Evolutionary conservation across 2,113 vertebrate genomes (phyloP).

Genomic region (Aptenodytes forsteri): DNA sequence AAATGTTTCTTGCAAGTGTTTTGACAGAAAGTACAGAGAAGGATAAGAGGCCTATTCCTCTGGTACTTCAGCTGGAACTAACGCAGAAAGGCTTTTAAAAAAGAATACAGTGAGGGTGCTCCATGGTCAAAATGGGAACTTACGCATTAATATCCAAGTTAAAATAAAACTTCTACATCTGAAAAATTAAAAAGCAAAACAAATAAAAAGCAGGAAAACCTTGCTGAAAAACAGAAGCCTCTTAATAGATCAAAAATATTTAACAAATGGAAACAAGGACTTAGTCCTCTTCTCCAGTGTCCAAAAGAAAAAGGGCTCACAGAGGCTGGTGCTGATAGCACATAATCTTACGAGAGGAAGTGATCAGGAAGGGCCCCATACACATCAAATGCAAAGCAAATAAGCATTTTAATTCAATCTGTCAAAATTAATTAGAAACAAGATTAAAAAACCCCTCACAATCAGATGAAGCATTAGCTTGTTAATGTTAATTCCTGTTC

Average conservation of each 20-base stretch:
- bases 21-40: slow-evolving; percentile 35
- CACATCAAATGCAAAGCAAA: background rate
- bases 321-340: background rate
- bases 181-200: background rate
- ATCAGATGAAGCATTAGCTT: slow-evolving; percentile 29
- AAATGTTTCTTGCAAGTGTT: slow-evolving; percentile 39
- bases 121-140: background rate
- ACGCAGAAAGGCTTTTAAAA: slow-evolving; percentile 1
- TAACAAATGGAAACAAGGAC: background rate
- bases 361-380: background rate
- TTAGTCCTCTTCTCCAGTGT: background rate
- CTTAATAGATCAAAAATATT: background rate
- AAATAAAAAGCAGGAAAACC: background rate
- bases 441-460: background rate
- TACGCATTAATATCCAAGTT: background rate
- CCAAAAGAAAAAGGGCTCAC: background rate
- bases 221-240: background rate
- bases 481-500: slow-evolving; percentile 7
- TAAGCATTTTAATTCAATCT: slow-evolving; percentile 39
- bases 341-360: background rate
- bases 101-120: background rate
- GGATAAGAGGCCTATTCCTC: background rate
- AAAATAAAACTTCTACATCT: background rate
- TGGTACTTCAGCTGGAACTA: slow-evolving; percentile 12
- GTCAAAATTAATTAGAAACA: slow-evolving; percentile 52